Evolutionary conservation across 2,888 invertebrate genomes (phyloP).

Genomic region (Amiota mariae): DNA sequence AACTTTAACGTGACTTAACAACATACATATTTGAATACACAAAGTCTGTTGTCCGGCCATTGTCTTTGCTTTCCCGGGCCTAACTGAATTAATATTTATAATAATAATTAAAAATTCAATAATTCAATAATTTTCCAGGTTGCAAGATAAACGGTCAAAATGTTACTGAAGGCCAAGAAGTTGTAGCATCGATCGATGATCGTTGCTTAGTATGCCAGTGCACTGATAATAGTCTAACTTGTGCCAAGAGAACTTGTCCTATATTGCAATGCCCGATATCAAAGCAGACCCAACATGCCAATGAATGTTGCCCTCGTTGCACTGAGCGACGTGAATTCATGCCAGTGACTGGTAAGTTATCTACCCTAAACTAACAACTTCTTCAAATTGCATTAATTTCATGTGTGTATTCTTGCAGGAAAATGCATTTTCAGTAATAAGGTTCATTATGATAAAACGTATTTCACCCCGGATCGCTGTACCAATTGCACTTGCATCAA

Average conservation of each 20-base stretch:
- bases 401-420: conserved; percentile 51
- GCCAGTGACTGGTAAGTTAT: conserved; percentile 64
- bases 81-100: background rate
- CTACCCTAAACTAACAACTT: background rate
- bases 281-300: conserved; percentile 81
- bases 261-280: conserved; percentile 86
- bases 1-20: background rate
- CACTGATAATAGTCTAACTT: conserved; percentile 81
- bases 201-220: conserved; percentile 91
- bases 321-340: conserved; percentile 73
- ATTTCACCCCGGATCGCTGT: conserved; percentile 83
- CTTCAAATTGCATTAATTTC: background rate
- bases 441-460: conserved; percentile 78
- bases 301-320: conserved; percentile 83
- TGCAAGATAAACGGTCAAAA: conserved; percentile 88
- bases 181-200: conserved; percentile 84
- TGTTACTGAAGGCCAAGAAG: conserved; percentile 86
- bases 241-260: conserved; percentile 90
- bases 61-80: background rate
- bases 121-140: conserved; percentile 75
- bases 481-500: conserved; percentile 88
- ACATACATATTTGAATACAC: background rate
- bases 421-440: conserved; percentile 83
- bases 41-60: too few relatives aligned
- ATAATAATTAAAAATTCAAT: too few relatives aligned